These are phyloP conservation scores for Bacillus rossius DNA, from an alignment of 1,140 invertebrate species.

Conservation along the genomic window DNA sequence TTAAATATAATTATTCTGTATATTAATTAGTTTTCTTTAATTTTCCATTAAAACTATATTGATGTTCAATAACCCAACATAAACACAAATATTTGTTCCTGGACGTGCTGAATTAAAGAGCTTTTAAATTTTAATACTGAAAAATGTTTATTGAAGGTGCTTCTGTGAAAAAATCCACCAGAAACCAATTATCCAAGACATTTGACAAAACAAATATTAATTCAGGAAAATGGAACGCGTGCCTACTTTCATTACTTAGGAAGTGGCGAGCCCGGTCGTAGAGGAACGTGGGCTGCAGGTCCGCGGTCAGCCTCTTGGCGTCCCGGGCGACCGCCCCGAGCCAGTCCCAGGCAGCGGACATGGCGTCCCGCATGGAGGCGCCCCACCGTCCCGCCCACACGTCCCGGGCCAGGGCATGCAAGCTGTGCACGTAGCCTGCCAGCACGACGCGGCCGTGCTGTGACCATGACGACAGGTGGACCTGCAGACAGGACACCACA, in stretches of 20 bases:
- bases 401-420: slow-evolving; percentile 33
- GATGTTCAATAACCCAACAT: no score
- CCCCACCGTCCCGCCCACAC: slow-evolving; percentile 36
- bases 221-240: no score
- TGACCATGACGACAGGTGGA: slow-evolving; percentile 6
- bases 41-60: no score
- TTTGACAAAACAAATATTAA: no score
- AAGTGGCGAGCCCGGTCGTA: background rate
- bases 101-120: no score
- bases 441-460: slow-evolving; percentile 13
- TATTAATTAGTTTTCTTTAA: no score
- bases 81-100: no score
- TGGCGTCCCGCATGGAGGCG: slow-evolving; percentile 36
- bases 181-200: no score
- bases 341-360: slow-evolving; percentile 29
- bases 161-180: no score
- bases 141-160: no score
- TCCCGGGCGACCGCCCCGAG: slow-evolving; percentile 16
- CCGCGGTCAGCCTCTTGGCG: background rate
- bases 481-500: background rate
- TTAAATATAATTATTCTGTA: no score
- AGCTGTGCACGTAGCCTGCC: slow-evolving; percentile 23
- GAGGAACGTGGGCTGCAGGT: background rate
- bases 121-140: no score
- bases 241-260: slow-evolving; percentile 5